These are phyloP conservation scores for Hirtodrosophila trivittata DNA, from an alignment of 2,888 invertebrate genomes.

Conservation along the genomic window DNA sequence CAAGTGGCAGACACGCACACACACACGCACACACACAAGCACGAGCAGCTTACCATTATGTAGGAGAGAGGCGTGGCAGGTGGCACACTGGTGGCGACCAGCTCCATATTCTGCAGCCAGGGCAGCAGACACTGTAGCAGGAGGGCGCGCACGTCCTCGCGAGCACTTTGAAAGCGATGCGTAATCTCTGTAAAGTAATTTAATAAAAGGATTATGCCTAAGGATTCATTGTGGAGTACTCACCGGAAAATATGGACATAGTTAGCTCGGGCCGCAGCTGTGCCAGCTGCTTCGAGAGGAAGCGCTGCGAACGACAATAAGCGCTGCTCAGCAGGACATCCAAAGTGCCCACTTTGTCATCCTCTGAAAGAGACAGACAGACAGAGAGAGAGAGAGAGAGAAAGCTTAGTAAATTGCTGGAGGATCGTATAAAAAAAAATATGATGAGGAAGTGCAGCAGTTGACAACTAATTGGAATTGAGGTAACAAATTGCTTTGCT, in stretches of 20 bases:
- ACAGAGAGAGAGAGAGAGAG: no score
- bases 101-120: constrained; percentile 99
- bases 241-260: constrained; percentile 99
- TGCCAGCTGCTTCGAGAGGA: constrained; percentile 95
- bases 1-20: no score
- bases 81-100: constrained; percentile 98
- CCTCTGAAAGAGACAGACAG: constrained; percentile 81
- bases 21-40: no score
- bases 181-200: constrained; percentile 99
- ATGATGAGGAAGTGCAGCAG: no score
- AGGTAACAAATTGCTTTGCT: no score
- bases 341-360: constrained; percentile 87
- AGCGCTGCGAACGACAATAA: constrained; percentile 96
- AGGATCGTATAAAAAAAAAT: no score
- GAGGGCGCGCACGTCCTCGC: constrained; percentile 95
- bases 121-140: constrained; percentile 96
- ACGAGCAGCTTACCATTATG: constrained; percentile 88
- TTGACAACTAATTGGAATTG: no score
- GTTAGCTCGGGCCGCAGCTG: constrained; percentile 98
- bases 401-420: no score
- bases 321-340: constrained; percentile 94
- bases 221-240: no score
- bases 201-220: no score
- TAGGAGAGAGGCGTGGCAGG: constrained; percentile 93
- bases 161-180: constrained; percentile 97